Base-by-base conservation (phyloP, 2,888 invertebrate species). In the Acanthosepion lycidas region DNA sequence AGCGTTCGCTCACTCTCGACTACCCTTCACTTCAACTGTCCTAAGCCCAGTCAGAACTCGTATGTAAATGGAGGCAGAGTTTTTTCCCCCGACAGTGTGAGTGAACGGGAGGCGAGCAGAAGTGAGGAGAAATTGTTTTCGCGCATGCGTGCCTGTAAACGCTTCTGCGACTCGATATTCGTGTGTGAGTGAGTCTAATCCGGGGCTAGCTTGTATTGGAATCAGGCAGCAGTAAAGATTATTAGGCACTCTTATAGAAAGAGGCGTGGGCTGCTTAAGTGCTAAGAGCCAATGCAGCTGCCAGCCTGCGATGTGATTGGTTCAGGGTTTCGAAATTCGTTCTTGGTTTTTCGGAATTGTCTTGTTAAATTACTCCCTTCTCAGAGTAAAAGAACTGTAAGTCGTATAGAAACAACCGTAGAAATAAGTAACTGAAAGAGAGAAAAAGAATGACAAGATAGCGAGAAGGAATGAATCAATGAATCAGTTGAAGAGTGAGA, bases 261-360 rank as follows among this genome's bases (percentile, higher is more conserved):
- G 78, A 78, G 78, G 78, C 78, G 78, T 78, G 78, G 78, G n/a
- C n/a, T 78, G n/a, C n/a, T 78, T 78, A 78, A 78, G 78, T 78
- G 78, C n/a, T n/a, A 78, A 12, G n/a, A 78, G 15, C 78, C 78
- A n/a, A n/a, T n/a, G n/a, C 78, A 33, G 78, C 78, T 78, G 78
- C 78, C 78, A n/a, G 78, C 12, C 78, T 78, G 78, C 15, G n/a
- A 78, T 78, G 18, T n/a, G n/a, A 78, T 78, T 78, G 78, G 78
- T 78, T 15, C 8, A 33, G 5, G n/a, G n/a, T n/a, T 78, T 78
- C 59, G 59, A 59, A 59, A 59, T 59, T 59, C 59, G 23, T 59
- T 59, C 59, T 59, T 59, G 59, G 59, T 59, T 59, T 59, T 59
- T 2, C 23, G 23, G 23, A 59, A 59, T 6, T 59, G 59, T 59